Percentiles rank a stretch among this genome's conserved stretches.
phyloP scores from a whole-genome alignment of 2,888 invertebrate species.

The Tenthredo scrophulariae region DNA sequence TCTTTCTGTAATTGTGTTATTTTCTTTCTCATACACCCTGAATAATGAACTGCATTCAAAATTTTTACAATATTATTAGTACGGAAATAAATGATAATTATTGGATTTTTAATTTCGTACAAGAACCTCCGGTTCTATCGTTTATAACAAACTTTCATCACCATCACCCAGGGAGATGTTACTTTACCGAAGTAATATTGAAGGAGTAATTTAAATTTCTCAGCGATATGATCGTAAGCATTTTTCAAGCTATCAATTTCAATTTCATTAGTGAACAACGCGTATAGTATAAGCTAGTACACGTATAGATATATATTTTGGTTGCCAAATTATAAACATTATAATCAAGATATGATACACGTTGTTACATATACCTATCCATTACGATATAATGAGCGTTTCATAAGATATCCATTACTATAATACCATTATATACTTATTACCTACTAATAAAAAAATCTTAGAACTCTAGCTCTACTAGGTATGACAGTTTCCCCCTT shows the following conservation, averaged over 20 bases:
- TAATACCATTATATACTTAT: neutral
- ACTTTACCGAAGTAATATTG: neutral
- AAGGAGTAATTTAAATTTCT: slow-evolving; percentile 37
- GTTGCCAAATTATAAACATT: neutral
- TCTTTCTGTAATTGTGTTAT: neutral
- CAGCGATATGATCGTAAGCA: slow-evolving; percentile 32
- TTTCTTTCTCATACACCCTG: neutral
- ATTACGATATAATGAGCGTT: neutral
- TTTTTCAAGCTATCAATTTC: slow-evolving; percentile 43
- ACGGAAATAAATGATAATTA: neutral
- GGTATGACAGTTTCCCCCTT: slow-evolving; percentile 13
- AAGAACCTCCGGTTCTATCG: neutral
- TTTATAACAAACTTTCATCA: slow-evolving; percentile 30
- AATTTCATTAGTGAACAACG: slow-evolving; percentile 32
- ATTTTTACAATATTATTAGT: neutral
- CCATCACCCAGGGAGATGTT: slow-evolving; percentile 6
- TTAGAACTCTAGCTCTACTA: neutral
- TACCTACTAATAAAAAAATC: neutral
- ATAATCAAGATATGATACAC: neutral
- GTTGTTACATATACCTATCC: neutral
- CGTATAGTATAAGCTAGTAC: neutral
- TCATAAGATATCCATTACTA: neutral
- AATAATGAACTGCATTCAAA: neutral
- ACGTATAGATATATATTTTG: neutral
- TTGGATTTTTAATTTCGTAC: neutral